Evolutionary conservation across 2,888 invertebrate genomes (phyloP).

Genomic region (Xanthia togata): DNA sequence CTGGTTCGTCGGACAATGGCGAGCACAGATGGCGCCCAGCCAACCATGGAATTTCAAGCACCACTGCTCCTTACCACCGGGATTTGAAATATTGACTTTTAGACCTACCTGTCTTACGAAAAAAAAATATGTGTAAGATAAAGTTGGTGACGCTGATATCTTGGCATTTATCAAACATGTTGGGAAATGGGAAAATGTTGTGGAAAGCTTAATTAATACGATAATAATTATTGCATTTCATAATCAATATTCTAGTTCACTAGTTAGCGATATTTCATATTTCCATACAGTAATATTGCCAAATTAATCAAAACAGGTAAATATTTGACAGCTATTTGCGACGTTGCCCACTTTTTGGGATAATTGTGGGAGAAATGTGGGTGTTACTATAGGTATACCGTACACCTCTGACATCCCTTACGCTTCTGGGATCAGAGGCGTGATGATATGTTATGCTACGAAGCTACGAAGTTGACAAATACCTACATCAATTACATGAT

Average conservation of each 20-base stretch:
- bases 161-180: not conserved
- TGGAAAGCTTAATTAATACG: not conserved
- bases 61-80: slow-evolving; percentile 33
- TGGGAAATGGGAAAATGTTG: too few species aligned
- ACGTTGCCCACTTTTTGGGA: too few species aligned
- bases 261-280: too few species aligned
- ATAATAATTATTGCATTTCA: too few species aligned
- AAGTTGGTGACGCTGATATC: not conserved
- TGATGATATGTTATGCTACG: not conserved
- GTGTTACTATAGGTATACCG: not conserved
- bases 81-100: slow-evolving; percentile 35
- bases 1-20: slow-evolving; percentile 49
- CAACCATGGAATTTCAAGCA: slow-evolving; percentile 51
- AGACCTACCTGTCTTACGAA: not conserved
- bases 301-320: too few species aligned
- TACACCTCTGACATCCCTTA: not conserved
- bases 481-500: slow-evolving; percentile 1
- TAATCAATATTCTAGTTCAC: too few species aligned
- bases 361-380: too few species aligned
- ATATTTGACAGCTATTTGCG: too few species aligned
- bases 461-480: not conserved
- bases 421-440: not conserved
- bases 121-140: not conserved
- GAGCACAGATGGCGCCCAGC: slow-evolving; percentile 51
- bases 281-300: too few species aligned